A percentile compares a stretch with the other conserved stretches of the same genome.
Conservation (phyloP, 2,888 invertebrate species). For the Acleris sparsana region DNA sequence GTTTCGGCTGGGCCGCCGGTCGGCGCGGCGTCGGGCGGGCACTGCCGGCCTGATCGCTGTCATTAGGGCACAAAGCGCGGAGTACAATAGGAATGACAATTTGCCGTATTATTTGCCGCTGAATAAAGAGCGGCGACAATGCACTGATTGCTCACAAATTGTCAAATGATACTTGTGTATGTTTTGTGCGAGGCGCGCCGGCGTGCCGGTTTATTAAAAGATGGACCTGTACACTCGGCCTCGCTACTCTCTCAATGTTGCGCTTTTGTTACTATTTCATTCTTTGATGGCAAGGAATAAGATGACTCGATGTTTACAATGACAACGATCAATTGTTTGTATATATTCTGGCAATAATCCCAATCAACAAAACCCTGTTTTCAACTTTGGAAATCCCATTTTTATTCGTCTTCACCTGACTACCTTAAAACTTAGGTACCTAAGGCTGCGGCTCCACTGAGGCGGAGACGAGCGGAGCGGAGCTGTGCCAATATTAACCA, state of each 20-base stretch:
- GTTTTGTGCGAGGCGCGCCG: conserved; percentile 78
- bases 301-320: too few species aligned
- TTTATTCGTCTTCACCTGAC: too few species aligned
- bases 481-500: too few species aligned
- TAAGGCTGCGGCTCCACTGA: too few species aligned
- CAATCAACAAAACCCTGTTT: too few species aligned
- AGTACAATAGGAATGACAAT: conserved; percentile 80
- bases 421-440: too few species aligned
- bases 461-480: too few species aligned
- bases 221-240: conserved; percentile 28
- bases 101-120: conserved; percentile 81
- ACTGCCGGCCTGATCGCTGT: conserved; percentile 78
- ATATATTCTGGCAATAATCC: too few species aligned
- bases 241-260: background rate
- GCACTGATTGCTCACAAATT: conserved; percentile 83
- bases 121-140: conserved; percentile 84
- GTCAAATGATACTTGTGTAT: conserved; percentile 81
- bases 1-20: conserved; percentile 52
- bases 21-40: conserved; percentile 37
- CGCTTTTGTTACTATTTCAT: background rate
- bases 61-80: conserved; percentile 76
- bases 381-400: too few species aligned
- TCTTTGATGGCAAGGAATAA: background rate
- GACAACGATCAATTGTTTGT: too few species aligned
- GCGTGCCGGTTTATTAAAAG: conserved; percentile 68